Evolutionary conservation across 2,113 vertebrate species (phyloP).

Genomic region (Taxidea taxus): DNA sequence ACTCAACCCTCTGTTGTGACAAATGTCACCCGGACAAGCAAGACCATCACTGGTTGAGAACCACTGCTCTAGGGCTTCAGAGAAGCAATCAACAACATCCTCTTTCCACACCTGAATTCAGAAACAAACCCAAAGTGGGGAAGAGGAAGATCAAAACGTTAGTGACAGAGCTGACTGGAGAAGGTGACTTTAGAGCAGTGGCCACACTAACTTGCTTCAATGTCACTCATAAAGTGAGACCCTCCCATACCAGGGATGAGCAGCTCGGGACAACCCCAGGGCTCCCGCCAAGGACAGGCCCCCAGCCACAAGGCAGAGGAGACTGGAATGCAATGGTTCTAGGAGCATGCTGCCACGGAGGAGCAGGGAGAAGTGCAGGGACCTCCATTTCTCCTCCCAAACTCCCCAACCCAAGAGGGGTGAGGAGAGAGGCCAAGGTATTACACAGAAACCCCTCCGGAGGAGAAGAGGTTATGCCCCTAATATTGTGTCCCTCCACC

Average conservation of each 20-base stretch:
- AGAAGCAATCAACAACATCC: background rate
- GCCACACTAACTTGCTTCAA: background rate
- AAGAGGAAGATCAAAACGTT: background rate
- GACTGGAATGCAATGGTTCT: rapidly evolving
- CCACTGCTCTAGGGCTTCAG: background rate
- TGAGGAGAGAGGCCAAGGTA: background rate
- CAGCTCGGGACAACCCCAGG: rapidly evolving
- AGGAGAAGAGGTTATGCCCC: background rate
- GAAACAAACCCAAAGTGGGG: background rate
- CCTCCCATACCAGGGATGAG: background rate
- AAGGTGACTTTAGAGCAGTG: background rate
- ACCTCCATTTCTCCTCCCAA: background rate
- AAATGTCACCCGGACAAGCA: background rate
- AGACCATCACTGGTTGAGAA: background rate
- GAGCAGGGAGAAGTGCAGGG: background rate
- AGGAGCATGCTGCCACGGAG: background rate
- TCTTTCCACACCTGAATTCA: background rate
- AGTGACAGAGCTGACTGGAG: background rate
- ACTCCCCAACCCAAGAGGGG: no score
- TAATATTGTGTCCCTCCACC: rapidly evolving
- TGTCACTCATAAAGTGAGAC: background rate
- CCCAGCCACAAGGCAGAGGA: background rate
- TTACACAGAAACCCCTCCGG: background rate
- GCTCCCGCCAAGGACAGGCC: background rate
- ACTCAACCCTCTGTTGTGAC: background rate